Base-by-base conservation (phyloP, 2,888 invertebrate species). In the Agrilus biguttatus region DNA sequence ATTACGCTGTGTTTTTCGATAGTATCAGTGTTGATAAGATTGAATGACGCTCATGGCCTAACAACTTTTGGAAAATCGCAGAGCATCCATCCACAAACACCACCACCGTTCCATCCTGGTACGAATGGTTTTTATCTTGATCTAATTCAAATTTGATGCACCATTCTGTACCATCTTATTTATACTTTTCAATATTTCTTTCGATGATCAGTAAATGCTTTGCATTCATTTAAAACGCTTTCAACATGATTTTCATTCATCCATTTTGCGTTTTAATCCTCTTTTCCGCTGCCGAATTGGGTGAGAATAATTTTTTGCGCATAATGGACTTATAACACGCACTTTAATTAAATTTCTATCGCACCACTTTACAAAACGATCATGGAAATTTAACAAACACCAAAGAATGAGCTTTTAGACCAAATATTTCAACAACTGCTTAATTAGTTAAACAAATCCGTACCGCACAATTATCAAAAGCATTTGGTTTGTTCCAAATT, bases 1-100 rank as follows among this genome's bases (percentile, higher is more conserved):
- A 62, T 66, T 58, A 64, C 61, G 51, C 60, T 73, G 55, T 74
- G 72, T 38, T 71, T 75, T 45, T 74, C 67, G 49, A 65, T 72
- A 53, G 71, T 66, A 63, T 66, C 73, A 55, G 65, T 66, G 46
- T 61, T 71, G 55, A 72, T 67, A 43, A 62, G 65, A 47, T 64
- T 65, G 54, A 65, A 64, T 49, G 63, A 66, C 52, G 66, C 66
- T 45, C 64, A 66, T 49, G 66, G 66, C 45, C 57, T 66, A 39
- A 64, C 66, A 14, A 66, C 66, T 23, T 66, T 66, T 52, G 67
- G 67, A 36, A 67, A 66, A 55, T 55, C 65, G n/a, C 56, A 55
- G 40, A 55, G 44, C 32, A 56, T 54, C 41, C 52, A 53, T 46
- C 53, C 49, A 38, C 55, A 52, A 47, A 47, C 45, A 19, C 45